Evolutionary conservation across 2,113 vertebrate species (phyloP).

Genomic region (Anas platyrhynchos): DNA sequence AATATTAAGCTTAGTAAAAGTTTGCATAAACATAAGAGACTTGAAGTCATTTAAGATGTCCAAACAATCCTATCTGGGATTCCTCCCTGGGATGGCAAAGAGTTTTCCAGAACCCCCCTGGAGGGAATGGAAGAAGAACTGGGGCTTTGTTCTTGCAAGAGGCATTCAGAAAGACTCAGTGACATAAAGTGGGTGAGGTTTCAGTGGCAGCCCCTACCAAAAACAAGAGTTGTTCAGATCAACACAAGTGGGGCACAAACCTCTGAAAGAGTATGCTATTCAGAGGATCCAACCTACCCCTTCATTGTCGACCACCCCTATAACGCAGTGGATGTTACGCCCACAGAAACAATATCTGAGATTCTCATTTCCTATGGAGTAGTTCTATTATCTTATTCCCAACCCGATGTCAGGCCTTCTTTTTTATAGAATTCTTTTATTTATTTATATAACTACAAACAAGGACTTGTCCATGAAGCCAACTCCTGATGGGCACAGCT

Average conservation of each 20-base stretch:
- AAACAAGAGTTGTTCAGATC: background rate
- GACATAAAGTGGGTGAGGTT: rapidly evolving
- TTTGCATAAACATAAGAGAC: background rate
- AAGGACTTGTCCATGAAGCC: background rate
- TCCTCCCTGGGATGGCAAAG: background rate
- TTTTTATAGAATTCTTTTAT: background rate
- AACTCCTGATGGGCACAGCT: background rate
- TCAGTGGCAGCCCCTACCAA: background rate
- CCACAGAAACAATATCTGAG: background rate
- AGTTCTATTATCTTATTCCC: background rate
- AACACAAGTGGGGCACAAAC: background rate
- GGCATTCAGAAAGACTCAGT: background rate
- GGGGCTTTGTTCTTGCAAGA: background rate
- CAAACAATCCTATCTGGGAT: background rate
- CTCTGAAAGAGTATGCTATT: background rate
- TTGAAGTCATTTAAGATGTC: background rate
- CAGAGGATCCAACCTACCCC: background rate
- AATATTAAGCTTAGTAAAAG: background rate
- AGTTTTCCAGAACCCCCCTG: background rate
- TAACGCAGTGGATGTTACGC: background rate
- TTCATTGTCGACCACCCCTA: background rate
- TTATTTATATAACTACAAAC: background rate
- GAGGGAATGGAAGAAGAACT: background rate
- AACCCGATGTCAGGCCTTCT: background rate
- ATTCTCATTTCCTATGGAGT: background rate